Conservation (phyloP, 2,888 invertebrate species). For the Himalopsyche japonica region DNA sequence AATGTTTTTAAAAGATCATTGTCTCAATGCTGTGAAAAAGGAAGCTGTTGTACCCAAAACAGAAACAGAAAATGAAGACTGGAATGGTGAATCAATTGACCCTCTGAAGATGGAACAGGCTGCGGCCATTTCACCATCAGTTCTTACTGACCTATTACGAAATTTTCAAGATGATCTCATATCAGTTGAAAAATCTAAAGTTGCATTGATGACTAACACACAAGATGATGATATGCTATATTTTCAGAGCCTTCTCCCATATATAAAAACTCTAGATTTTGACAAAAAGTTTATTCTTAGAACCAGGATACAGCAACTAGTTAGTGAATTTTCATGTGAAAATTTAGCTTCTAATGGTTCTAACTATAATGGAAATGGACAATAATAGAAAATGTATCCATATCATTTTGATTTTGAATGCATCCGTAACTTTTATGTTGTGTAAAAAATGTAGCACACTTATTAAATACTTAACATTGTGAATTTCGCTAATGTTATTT, state of each 20-base stretch:
- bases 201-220: neutral
- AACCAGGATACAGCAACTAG: slow-evolving; percentile 24
- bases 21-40: neutral
- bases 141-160: slow-evolving; percentile 4
- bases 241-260: slow-evolving; percentile 30
- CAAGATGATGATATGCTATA: slow-evolving; percentile 30
- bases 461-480: neutral
- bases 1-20: neutral
- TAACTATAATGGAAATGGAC: neutral
- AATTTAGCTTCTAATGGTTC: neutral
- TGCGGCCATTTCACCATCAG: neutral
- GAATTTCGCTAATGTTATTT: neutral
- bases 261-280: slow-evolving; percentile 17
- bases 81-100: neutral
- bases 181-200: slow-evolving; percentile 22
- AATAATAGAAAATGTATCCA: neutral
- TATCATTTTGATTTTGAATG: neutral
- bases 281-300: slow-evolving; percentile 23
- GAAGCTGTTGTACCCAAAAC: neutral
- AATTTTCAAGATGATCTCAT: slow-evolving; percentile 27
- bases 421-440: neutral
- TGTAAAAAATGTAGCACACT: neutral
- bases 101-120: neutral
- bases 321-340: slow-evolving; percentile 10
- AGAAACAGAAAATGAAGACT: neutral